Evolutionary conservation across 1,140 invertebrate genomes (phyloP).

Genomic region (Euwallacea fornicatus): DNA sequence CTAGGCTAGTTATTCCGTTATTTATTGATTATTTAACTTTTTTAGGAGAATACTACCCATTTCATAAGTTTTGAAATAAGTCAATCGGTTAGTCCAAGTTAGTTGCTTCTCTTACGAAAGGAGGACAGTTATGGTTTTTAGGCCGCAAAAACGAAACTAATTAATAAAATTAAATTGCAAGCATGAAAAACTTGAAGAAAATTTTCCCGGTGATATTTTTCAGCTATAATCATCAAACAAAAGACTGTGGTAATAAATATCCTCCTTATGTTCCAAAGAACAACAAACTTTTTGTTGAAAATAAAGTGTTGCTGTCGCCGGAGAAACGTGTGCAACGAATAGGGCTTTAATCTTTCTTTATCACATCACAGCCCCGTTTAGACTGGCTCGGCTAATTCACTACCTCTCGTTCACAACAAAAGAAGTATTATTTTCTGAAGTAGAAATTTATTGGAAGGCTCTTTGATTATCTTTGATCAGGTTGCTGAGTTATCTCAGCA

Average conservation of each 20-base stretch:
- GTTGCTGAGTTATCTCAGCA: neutral
- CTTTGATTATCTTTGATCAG: constrained; percentile 1
- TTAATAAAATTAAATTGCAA: too few species aligned
- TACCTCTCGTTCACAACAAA: constrained; percentile 11
- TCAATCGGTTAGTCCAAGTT: too few species aligned
- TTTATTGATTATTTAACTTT: too few species aligned
- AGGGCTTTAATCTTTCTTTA: constrained; percentile 17
- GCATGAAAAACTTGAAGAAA: neutral
- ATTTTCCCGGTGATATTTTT: neutral
- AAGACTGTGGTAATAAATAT: neutral
- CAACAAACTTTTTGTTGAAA: constrained; percentile 23
- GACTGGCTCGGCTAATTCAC: constrained; percentile 5
- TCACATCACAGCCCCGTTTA: constrained; percentile 3
- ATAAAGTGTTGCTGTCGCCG: constrained; percentile 12
- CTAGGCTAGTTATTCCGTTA: too few species aligned
- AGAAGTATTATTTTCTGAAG: constrained; percentile 6
- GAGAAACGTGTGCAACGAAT: constrained; percentile 11
- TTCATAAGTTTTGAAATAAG: too few species aligned
- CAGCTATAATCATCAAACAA: neutral
- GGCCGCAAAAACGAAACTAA: too few species aligned
- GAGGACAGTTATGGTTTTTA: too few species aligned
- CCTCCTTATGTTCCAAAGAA: constrained; percentile 8
- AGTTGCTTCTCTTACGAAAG: too few species aligned
- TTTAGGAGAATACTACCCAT: too few species aligned
- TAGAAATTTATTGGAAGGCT: constrained; percentile 1